Base-by-base conservation (phyloP, 1,140 invertebrate genomes). In the Berghia stephanieae region DNA sequence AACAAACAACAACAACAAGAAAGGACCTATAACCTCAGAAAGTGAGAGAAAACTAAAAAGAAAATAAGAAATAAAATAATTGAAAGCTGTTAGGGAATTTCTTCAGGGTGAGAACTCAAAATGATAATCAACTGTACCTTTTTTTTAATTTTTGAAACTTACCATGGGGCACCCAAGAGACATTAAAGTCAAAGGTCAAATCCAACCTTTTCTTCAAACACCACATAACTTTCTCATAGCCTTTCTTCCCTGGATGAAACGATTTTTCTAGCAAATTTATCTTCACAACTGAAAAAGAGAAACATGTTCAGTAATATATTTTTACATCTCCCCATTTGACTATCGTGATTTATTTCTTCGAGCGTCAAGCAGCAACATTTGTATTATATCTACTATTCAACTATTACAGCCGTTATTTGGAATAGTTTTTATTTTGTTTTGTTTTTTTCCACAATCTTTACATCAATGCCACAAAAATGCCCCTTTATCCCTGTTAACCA, bases 101-200 rank as follows among this genome's bases (percentile, higher is more conserved):
- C n/a, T n/a, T n/a, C n/a, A n/a, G n/a, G n/a, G n/a, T n/a, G n/a
- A n/a, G n/a, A n/a, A n/a, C n/a, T n/a, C n/a, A n/a, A n/a, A n/a
- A n/a, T n/a, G n/a, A n/a, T n/a, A n/a, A n/a, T n/a, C n/a, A n/a
- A n/a, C n/a, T n/a, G n/a, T n/a, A n/a, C n/a, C n/a, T n/a, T n/a
- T n/a, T n/a, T n/a, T n/a, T n/a, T n/a, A n/a, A n/a, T n/a, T n/a
- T 75, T 75, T 80, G 72, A 38, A 43, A 70, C 78, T 57, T 82
- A 88, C 87, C 84, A 78, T 78, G 69, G 24, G 86, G 83, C 21
- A 34, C 72, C 87, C 87, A 88, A 21, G 81, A 73, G 1, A 83
- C 63, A 16, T 86, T 63, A 27, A 85, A 79, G 68, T 87, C 76
- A 78, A 84, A 85, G 8, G 38, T 63, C 6, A 87, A 27, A 49